Percentiles rank a stretch among this genome's conserved stretches.
Evolutionary conservation across 2,113 vertebrate species (phyloP).

Genomic region (Pandion haliaetus): DNA sequence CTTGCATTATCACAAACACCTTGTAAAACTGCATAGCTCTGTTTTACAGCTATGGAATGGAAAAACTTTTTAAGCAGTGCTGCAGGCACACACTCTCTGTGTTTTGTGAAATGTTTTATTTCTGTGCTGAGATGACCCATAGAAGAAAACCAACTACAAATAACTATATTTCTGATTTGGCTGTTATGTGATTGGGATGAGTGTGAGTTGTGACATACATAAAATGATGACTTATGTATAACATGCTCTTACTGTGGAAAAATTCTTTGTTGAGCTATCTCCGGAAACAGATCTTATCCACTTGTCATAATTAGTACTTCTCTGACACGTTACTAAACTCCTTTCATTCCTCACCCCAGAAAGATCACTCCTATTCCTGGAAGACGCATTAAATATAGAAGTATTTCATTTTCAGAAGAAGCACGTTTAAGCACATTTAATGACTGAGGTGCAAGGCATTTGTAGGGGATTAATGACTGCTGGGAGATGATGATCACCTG

Average conservation of each 20-base stretch:
- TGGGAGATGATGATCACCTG: constrained; percentile 37
- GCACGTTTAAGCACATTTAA: constrained; percentile 26
- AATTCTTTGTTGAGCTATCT: not conserved
- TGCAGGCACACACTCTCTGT: not conserved
- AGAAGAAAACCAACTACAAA: not conserved
- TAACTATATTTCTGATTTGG: not conserved
- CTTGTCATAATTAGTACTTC: not conserved
- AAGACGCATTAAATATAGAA: constrained; percentile 57
- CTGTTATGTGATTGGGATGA: not conserved
- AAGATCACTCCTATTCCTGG: constrained; percentile 16
- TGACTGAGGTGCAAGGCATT: not conserved
- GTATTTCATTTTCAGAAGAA: constrained; percentile 26
- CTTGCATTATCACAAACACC: not conserved
- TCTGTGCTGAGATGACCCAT: not conserved
- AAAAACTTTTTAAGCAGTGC: not conserved
- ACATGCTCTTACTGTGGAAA: not conserved
- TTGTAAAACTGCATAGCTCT: not conserved
- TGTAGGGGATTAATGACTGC: constrained; percentile 43
- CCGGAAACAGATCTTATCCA: not conserved
- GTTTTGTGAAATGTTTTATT: not conserved
- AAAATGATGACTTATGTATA: not conserved
- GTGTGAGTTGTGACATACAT: not conserved
- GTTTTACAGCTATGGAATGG: not conserved
- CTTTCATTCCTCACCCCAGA: not conserved
- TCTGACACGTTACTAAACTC: constrained; percentile 5